phyloP scores from a whole-genome alignment of 2,888 invertebrate genomes.

The Aphidius colemani region DNA sequence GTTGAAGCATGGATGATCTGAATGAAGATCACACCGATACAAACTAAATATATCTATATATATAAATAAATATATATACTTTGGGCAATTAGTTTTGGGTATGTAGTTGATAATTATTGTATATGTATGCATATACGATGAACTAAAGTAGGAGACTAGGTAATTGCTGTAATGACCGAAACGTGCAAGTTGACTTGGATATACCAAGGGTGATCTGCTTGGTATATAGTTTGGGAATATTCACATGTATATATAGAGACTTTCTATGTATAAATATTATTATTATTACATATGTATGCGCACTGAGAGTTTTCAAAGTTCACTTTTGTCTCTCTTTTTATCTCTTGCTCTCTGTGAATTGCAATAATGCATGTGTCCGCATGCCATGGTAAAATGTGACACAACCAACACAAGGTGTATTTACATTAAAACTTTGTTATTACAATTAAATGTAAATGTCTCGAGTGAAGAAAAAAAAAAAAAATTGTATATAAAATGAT shows the following conservation, averaged over 20 bases:
- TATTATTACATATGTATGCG: not conserved
- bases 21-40: not conserved
- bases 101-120: slow-evolving; percentile 1
- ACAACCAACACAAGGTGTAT: slow-evolving; percentile 6
- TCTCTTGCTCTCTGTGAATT: too few species aligned
- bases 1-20: slow-evolving; percentile 1
- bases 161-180: slow-evolving; percentile 23
- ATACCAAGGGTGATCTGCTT: slow-evolving; percentile 1
- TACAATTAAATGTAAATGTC: slow-evolving; percentile 10
- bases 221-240: too few species aligned
- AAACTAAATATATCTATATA: not conserved
- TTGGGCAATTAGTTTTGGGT: not conserved
- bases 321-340: not conserved
- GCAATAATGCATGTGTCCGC: not conserved
- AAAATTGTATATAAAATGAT: slow-evolving; percentile 4
- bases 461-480: slow-evolving; percentile 6
- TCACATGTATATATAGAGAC: not conserved
- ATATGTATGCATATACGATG: not conserved
- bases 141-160: slow-evolving; percentile 4
- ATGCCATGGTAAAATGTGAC: slow-evolving; percentile 3
- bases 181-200: slow-evolving; percentile 10
- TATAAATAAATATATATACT: slow-evolving; percentile 5
- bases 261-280: not conserved
- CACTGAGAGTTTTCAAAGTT: not conserved
- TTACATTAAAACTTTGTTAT: slow-evolving; percentile 16